Conservation (phyloP, 2,797 vertebrate species). For the Hozukius guyotensis region DNA sequence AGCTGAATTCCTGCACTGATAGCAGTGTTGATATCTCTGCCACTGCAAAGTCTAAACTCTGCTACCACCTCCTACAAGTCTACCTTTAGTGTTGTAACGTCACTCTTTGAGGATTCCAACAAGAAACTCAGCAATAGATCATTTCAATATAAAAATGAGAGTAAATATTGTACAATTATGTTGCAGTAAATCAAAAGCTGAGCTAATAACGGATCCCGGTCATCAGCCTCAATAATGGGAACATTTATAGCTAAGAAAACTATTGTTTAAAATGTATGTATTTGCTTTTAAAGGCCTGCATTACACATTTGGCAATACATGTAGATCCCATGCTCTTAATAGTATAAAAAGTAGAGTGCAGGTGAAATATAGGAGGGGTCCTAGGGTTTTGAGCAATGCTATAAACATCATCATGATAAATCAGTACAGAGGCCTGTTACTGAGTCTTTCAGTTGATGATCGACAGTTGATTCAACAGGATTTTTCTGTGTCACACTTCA, state of each 20-base stretch:
- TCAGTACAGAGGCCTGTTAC: not conserved
- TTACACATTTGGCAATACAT: not conserved
- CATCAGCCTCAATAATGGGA: not conserved
- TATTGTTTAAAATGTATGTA: not conserved
- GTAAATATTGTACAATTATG: not conserved
- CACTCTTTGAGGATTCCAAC: not conserved
- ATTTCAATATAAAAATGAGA: not conserved
- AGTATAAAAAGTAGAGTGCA: not conserved
- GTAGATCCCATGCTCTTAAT: not conserved
- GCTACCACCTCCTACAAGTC: not conserved
- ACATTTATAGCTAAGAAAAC: not conserved
- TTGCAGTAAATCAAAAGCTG: not conserved
- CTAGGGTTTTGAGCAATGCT: not conserved
- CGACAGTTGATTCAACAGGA: not conserved
- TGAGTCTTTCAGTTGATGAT: not conserved
- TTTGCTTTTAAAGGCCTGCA: not conserved
- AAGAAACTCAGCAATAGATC: not conserved
- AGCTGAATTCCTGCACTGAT: not conserved
- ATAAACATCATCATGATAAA: not conserved
- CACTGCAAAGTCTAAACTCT: not conserved
- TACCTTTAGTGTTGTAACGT: not conserved
- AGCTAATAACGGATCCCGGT: not conserved
- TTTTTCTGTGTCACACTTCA: not conserved
- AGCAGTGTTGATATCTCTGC: not conserved
- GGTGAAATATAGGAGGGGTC: not conserved